phyloP scores from a whole-genome alignment of 2,113 vertebrate genomes.

The Pseudorectes ferrugineus region DNA sequence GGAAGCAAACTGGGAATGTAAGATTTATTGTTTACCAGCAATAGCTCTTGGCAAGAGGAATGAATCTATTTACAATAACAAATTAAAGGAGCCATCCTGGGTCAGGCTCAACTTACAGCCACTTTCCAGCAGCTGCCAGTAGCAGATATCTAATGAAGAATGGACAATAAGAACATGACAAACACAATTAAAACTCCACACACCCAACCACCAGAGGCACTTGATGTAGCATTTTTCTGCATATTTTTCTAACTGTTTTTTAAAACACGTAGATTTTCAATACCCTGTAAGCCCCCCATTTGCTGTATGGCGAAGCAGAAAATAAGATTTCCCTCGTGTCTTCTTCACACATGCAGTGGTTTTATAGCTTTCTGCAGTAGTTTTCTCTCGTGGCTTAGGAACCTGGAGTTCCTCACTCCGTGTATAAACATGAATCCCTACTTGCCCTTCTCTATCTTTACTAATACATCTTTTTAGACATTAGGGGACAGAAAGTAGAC shows the following conservation, averaged over 20 bases:
- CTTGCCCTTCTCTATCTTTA: neutral
- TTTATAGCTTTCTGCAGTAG: neutral
- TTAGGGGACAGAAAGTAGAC: neutral
- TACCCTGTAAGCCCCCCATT: neutral
- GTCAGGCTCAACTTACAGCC: neutral
- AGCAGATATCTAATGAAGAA: neutral
- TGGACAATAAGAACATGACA: neutral
- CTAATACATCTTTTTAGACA: neutral
- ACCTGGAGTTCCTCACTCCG: neutral
- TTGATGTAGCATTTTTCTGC: neutral
- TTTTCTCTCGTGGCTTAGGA: neutral
- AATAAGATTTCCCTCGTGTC: neutral
- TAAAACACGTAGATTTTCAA: neutral
- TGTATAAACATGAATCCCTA: neutral
- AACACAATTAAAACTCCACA: neutral
- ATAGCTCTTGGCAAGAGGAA: constrained; percentile 9
- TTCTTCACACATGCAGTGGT: neutral
- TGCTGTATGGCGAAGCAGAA: neutral
- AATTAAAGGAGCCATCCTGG: neutral
- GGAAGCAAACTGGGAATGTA: neutral
- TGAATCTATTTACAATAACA: constrained; percentile 27
- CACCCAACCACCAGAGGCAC: neutral
- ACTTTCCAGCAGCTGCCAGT: neutral
- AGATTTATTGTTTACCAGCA: constrained; percentile 20
- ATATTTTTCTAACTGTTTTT: neutral